Evolutionary conservation across 2,113 vertebrate species (phyloP).

Genomic region (Pachyramphus minor): DNA sequence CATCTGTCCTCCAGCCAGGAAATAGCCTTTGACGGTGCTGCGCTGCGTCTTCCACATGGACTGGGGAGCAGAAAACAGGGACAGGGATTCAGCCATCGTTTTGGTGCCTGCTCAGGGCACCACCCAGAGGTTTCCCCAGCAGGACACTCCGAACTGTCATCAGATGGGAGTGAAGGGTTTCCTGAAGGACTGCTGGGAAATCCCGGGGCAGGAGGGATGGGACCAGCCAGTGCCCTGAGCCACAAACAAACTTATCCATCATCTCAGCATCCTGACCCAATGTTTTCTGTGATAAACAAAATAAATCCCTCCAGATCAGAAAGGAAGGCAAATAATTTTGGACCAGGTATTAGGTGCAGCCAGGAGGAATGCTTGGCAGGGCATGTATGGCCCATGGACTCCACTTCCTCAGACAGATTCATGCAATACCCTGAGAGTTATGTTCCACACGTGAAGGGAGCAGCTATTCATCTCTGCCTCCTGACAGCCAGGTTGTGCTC

Average conservation of each 20-base stretch:
- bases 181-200: neutral
- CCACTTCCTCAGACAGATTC: neutral
- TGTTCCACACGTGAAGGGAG: neutral
- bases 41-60: slow-evolving; percentile 93
- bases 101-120: neutral
- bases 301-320: accelerated
- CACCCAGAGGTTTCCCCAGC: accelerated
- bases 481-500: neutral
- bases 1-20: slow-evolving; percentile 94
- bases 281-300: neutral
- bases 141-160: accelerated
- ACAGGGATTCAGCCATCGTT: neutral
- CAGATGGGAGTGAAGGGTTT: accelerated
- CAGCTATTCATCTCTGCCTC: neutral
- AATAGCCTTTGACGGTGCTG: slow-evolving; percentile 93
- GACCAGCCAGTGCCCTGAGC: accelerated
- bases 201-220: neutral
- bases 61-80: slow-evolving; percentile 66
- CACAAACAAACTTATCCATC: accelerated
- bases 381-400: accelerated
- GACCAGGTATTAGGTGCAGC: accelerated
- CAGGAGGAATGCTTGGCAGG: neutral
- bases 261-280: neutral
- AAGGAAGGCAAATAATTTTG: neutral
- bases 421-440: accelerated